A percentile compares a stretch with the other conserved stretches of the same genome.
phyloP scores from a whole-genome alignment of 1,140 invertebrate species.

The Chrysopa pallens region DNA sequence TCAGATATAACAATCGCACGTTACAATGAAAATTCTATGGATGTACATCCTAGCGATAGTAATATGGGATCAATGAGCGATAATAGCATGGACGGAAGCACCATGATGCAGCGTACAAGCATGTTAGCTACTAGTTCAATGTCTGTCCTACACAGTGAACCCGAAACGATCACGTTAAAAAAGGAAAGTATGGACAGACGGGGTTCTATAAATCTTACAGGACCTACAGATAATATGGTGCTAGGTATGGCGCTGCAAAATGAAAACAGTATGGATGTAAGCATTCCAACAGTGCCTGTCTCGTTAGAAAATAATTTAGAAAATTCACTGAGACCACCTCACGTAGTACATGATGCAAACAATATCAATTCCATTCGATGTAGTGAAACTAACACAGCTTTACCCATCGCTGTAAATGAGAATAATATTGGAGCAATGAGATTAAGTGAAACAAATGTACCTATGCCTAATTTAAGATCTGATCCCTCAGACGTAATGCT shows the following conservation, averaged over 20 bases:
- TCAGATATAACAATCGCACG: neutral
- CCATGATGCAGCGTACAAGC: neutral
- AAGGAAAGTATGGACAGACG: slow-evolving; percentile 52
- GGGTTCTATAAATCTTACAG: slow-evolving; percentile 23
- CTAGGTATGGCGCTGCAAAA: slow-evolving; percentile 12
- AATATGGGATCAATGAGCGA: neutral
- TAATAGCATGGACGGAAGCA: neutral
- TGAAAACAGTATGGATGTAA: slow-evolving; percentile 20
- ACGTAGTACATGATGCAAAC: slow-evolving; percentile 6
- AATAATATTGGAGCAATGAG: neutral
- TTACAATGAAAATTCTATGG: neutral
- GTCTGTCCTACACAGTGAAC: too few relatives aligned
- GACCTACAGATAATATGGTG: slow-evolving; percentile 9
- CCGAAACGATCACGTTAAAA: slow-evolving; percentile 30
- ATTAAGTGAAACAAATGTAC: neutral
- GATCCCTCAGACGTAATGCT: neutral
- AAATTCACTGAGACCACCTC: slow-evolving; percentile 18
- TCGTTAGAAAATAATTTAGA: slow-evolving; percentile 7
- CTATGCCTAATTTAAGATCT: neutral
- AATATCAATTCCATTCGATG: too few relatives aligned
- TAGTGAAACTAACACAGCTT: neutral
- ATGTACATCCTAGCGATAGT: neutral
- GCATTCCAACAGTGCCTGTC: neutral
- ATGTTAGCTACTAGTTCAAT: neutral
- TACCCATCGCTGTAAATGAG: neutral